Percentiles rank a stretch among this genome's conserved stretches.
These are phyloP conservation scores for Teleopsis dalmanni DNA, from an alignment of 1,140 invertebrate genomes.

Conservation along the genomic window DNA sequence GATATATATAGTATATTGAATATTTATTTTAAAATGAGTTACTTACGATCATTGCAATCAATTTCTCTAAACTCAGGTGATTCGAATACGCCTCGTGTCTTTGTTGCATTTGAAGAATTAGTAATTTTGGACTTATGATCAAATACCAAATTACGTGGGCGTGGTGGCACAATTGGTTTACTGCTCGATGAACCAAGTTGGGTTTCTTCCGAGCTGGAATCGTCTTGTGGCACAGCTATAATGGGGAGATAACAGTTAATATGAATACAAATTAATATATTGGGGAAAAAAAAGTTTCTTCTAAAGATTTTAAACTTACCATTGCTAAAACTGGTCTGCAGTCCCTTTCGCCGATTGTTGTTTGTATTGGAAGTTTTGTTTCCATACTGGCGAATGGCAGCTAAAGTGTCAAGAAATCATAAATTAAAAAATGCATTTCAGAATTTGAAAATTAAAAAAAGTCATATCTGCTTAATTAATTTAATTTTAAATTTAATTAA, in stretches of 20 bases:
- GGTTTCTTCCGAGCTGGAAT: constrained; percentile 67
- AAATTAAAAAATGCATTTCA: background rate
- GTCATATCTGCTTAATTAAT: no score
- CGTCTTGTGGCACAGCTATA: constrained; percentile 52
- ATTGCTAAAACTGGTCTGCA: constrained; percentile 57
- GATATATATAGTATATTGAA: background rate
- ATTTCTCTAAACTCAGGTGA: constrained; percentile 13
- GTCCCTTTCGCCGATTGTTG: constrained; percentile 49
- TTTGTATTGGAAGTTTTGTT: constrained; percentile 33
- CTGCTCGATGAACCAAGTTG: constrained; percentile 43
- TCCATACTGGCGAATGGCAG: constrained; percentile 33
- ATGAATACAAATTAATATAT: background rate
- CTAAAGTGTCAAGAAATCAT: constrained; percentile 12
- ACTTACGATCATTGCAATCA: constrained; percentile 34
- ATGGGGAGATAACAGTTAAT: constrained; percentile 49
- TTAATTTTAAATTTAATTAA: no score
- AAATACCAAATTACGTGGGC: constrained; percentile 46
- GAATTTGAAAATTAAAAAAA: background rate
- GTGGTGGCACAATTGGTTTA: constrained; percentile 54
- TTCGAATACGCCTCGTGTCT: constrained; percentile 18
- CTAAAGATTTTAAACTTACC: constrained; percentile 44
- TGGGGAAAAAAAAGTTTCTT: background rate
- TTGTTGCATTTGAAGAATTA: constrained; percentile 19
- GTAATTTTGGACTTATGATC: constrained; percentile 39
- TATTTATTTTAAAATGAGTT: background rate